A percentile compares a stretch with the other conserved stretches of the same genome.
These are phyloP conservation scores for Cheiracanthium punctorium DNA, from an alignment of 2,888 invertebrate genomes.

Conservation along the genomic window DNA sequence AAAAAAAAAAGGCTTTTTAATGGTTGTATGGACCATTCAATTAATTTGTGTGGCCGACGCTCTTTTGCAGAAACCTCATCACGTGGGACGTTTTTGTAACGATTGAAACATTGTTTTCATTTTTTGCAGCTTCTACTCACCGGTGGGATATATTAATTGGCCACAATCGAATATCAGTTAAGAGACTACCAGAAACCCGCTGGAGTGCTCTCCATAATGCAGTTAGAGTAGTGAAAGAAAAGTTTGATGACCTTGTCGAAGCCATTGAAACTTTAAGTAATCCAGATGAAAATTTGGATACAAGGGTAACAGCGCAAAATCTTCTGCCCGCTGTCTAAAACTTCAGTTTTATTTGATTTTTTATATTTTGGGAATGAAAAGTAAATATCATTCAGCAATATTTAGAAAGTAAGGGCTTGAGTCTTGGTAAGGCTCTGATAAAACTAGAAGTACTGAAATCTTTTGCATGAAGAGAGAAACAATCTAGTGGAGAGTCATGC, in stretches of 20 bases:
- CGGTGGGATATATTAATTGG: not conserved
- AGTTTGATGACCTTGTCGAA: not conserved
- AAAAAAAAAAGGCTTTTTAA: not conserved
- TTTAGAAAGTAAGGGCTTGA: not conserved
- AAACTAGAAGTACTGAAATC: too few relatives aligned
- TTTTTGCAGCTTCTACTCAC: not conserved
- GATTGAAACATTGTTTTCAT: not conserved
- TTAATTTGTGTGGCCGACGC: not conserved
- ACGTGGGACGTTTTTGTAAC: too few relatives aligned
- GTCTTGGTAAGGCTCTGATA: not conserved
- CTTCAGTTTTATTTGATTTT: not conserved
- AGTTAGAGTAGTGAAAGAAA: not conserved
- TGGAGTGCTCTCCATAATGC: not conserved
- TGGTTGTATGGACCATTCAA: not conserved
- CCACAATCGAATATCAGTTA: not conserved
- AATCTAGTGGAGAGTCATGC: not conserved
- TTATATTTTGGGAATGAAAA: not conserved
- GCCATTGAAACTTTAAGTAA: not conserved
- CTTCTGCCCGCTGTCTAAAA: not conserved
- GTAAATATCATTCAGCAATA: not conserved
- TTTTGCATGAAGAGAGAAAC: too few relatives aligned
- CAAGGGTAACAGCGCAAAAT: not conserved
- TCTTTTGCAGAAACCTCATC: not conserved
- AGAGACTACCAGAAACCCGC: not conserved
- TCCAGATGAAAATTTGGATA: not conserved